Evolutionary conservation across 1,140 invertebrate genomes (phyloP).

Genomic region (Frieseomelitta varia): DNA sequence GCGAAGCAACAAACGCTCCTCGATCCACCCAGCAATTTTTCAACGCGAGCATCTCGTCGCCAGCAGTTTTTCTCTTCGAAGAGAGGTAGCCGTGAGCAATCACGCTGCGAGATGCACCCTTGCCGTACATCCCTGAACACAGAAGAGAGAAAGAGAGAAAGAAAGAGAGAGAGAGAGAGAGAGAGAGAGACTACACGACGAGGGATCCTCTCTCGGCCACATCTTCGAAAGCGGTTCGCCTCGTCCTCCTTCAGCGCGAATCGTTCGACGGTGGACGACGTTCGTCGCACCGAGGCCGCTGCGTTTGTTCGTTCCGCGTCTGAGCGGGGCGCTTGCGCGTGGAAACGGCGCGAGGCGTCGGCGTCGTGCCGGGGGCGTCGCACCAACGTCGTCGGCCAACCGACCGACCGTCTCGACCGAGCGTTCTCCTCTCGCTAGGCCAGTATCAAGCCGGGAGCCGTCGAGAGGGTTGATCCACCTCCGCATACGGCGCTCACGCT

Average conservation of each 20-base stretch:
- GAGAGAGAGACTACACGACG: no score
- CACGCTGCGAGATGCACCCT: background rate
- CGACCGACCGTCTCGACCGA: constrained; percentile 64
- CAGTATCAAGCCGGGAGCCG: constrained; percentile 73
- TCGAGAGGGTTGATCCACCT: constrained; percentile 65
- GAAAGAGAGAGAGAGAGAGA: background rate
- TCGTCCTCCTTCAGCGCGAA: background rate
- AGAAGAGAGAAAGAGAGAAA: no score
- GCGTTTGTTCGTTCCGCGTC: constrained; percentile 24
- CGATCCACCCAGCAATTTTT: constrained; percentile 55
- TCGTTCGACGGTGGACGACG: background rate
- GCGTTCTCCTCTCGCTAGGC: constrained; percentile 65
- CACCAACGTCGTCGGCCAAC: constrained; percentile 64
- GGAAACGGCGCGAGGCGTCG: constrained; percentile 65
- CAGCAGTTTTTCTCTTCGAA: constrained; percentile 31
- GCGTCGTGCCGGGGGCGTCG: constrained; percentile 69
- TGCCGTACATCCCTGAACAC: no score
- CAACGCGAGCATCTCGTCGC: constrained; percentile 24
- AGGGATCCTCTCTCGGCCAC: constrained; percentile 11
- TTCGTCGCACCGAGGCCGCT: background rate
- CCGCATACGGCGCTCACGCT: constrained; percentile 42
- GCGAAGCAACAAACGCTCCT: background rate
- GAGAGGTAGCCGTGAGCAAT: constrained; percentile 29
- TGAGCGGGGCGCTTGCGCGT: constrained; percentile 51
- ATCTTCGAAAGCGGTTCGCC: background rate